phyloP scores from a whole-genome alignment of 1,140 invertebrate species.

The Teleogryllus occipitalis region DNA sequence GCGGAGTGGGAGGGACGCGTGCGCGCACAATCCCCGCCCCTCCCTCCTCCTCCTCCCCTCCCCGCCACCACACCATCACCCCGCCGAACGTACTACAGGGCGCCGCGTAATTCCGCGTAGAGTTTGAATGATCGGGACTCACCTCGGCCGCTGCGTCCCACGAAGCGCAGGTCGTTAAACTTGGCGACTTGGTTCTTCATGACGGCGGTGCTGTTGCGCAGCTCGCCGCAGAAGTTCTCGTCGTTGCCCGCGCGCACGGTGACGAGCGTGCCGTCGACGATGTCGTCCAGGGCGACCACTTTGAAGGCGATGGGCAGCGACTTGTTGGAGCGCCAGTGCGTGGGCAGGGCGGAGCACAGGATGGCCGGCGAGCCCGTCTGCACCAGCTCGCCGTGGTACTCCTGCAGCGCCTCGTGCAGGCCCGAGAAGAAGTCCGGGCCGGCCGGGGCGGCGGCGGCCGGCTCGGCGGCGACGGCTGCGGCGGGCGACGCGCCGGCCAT shows the following conservation, averaged over 20 bases:
- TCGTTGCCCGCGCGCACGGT: conserved; percentile 90
- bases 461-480: conserved; percentile 35
- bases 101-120: neutral
- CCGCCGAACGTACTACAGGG: neutral
- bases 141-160: conserved; percentile 88
- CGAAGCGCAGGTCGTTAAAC: conserved; percentile 94
- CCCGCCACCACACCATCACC: no score
- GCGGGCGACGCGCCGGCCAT: conserved; percentile 9
- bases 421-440: conserved; percentile 61
- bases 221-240: conserved; percentile 85
- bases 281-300: conserved; percentile 80
- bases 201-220: conserved; percentile 83
- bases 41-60: no score
- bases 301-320: conserved; percentile 89
- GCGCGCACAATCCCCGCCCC: no score
- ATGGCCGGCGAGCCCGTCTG: conserved; percentile 85
- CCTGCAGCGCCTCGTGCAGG: conserved; percentile 68
- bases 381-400: conserved; percentile 82
- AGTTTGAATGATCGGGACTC: conserved; percentile 31
- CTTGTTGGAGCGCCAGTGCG: conserved; percentile 95
- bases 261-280: conserved; percentile 88
- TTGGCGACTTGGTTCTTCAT: conserved; percentile 97
- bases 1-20: neutral
- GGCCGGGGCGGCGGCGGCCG: conserved; percentile 35
- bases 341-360: conserved; percentile 79